Conservation (phyloP, 2,888 invertebrate genomes). For the Lamellibrachia satsuma region DNA sequence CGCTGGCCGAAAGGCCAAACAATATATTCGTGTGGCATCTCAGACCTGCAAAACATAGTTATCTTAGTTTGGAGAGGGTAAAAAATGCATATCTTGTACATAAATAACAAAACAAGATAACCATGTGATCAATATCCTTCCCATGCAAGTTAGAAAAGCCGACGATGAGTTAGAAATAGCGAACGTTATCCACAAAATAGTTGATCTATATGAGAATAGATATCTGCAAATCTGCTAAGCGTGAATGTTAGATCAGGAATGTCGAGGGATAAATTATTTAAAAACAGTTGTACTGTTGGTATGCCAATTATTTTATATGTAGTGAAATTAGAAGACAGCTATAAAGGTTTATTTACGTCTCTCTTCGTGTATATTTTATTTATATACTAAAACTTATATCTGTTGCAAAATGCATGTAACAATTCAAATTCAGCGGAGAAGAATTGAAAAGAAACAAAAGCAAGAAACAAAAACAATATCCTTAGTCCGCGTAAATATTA, state of each 20-base stretch:
- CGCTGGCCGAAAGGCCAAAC: background rate
- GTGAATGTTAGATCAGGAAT: background rate
- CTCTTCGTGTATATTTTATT: background rate
- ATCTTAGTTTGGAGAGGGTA: background rate
- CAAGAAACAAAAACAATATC: too few relatives aligned
- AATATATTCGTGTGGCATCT: background rate
- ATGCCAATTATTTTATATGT: too few relatives aligned
- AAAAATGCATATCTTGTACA: background rate
- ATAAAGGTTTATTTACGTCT: background rate
- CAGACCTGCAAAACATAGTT: background rate
- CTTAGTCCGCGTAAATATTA: too few relatives aligned
- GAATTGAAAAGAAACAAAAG: background rate
- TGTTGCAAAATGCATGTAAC: background rate
- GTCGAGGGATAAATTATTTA: background rate
- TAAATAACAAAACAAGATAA: background rate
- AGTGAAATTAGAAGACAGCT: background rate
- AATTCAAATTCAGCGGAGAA: background rate
- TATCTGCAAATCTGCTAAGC: background rate
- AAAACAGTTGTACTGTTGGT: background rate
- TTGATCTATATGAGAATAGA: background rate
- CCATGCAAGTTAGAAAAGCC: too few relatives aligned
- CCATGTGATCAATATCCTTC: background rate
- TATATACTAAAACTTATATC: background rate
- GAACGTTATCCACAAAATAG: background rate
- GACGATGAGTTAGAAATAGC: background rate